Conservation (phyloP, 1,140 invertebrate species). For the Zaprionus nigranus region DNA sequence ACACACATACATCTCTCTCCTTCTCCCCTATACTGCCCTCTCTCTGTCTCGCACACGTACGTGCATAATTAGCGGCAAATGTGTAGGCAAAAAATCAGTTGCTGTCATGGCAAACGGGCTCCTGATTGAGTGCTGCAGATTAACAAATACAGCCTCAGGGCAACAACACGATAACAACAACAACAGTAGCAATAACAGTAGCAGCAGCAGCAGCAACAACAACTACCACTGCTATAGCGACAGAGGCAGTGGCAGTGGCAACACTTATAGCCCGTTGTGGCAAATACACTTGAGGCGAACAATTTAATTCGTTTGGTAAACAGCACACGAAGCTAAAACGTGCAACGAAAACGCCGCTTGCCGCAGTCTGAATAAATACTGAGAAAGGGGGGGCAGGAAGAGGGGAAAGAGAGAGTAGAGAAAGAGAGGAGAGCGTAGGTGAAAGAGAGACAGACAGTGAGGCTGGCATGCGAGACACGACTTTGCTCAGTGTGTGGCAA, state of each 20-base stretch:
- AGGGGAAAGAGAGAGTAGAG: neutral
- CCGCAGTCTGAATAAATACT: conserved; percentile 65
- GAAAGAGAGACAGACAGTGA: conserved; percentile 29
- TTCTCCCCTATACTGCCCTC: neutral
- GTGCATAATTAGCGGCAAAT: conserved; percentile 72
- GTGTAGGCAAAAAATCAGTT: conserved; percentile 53
- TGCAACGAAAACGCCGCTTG: conserved; percentile 35
- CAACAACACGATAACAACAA: conserved; percentile 30
- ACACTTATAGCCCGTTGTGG: conserved; percentile 49
- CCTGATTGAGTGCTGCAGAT: conserved; percentile 78
- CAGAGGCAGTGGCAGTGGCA: conserved; percentile 20
- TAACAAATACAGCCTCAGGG: conserved; percentile 71
- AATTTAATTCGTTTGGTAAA: conserved; percentile 82
- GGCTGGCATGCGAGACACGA: conserved; percentile 62
- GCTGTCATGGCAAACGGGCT: conserved; percentile 42
- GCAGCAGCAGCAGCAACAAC: conserved; percentile 23
- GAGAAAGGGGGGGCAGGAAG: neutral
- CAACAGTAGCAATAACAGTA: conserved; percentile 21
- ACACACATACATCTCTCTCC: conserved; percentile 4
- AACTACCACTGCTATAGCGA: conserved; percentile 19
- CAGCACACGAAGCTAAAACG: conserved; percentile 57
- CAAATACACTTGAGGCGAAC: conserved; percentile 78
- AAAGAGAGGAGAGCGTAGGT: neutral
- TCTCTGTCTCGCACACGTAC: conserved; percentile 30
- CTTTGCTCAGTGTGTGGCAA: conserved; percentile 63